Conservation (phyloP, 2,113 vertebrate species). For the Tringa solitaria region DNA sequence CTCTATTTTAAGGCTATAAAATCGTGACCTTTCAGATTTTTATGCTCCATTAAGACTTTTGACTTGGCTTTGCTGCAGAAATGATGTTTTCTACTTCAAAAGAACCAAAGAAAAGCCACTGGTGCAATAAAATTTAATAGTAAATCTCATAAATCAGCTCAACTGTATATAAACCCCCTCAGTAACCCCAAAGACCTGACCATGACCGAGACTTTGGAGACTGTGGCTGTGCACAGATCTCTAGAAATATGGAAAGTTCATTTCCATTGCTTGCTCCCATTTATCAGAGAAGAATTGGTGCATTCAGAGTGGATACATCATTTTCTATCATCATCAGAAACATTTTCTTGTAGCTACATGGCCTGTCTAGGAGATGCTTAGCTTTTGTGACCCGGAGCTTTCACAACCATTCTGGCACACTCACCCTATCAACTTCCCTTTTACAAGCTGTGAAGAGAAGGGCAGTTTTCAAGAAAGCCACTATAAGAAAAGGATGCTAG, state of each 20-base stretch:
- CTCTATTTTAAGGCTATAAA: neutral
- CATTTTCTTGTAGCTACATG: neutral
- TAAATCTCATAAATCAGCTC: slow-evolving; percentile 19
- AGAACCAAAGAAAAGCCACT: neutral
- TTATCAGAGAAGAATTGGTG: neutral
- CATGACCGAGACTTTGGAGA: neutral
- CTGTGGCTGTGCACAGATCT: neutral
- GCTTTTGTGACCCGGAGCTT: neutral
- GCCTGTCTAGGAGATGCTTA: neutral
- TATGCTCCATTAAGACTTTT: slow-evolving; percentile 22
- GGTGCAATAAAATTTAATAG: slow-evolving; percentile 31
- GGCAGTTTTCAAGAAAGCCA: neutral
- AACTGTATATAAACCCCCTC: neutral
- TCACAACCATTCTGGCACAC: neutral
- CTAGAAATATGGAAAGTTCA: neutral
- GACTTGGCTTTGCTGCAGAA: slow-evolving; percentile 9
- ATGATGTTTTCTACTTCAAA: slow-evolving; percentile 47
- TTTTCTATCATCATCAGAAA: neutral
- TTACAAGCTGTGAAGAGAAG: slow-evolving; percentile 35
- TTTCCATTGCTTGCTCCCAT: neutral
- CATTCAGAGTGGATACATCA: neutral
- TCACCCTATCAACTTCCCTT: slow-evolving; percentile 22
- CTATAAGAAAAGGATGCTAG: neutral
- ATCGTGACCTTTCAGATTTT: slow-evolving; percentile 23
- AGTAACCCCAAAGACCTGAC: neutral